These are phyloP conservation scores for Neopelma chrysocephalum DNA, from an alignment of 2,797 vertebrate species.

Conservation along the genomic window DNA sequence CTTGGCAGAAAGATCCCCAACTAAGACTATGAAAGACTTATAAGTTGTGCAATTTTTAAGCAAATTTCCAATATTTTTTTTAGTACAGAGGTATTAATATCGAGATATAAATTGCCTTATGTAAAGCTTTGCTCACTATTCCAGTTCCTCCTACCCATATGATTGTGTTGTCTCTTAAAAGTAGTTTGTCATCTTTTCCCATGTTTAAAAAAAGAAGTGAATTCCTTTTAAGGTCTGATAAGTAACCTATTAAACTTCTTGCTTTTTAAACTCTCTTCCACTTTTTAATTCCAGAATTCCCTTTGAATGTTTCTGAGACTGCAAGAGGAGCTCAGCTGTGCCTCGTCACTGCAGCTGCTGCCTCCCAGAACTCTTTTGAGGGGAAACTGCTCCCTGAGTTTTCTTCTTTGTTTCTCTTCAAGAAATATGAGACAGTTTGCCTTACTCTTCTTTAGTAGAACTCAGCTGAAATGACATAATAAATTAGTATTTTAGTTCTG, in stretches of 20 bases:
- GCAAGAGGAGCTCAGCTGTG: background rate
- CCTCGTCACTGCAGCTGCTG: background rate
- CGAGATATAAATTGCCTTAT: background rate
- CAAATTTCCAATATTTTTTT: background rate
- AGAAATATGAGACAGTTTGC: background rate
- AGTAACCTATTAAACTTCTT: background rate
- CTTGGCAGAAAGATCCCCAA: background rate
- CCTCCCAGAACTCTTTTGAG: background rate
- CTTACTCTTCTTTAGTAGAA: background rate
- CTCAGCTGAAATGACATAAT: background rate
- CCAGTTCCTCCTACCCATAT: accelerated
- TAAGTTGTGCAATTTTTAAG: background rate
- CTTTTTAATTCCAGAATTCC: background rate
- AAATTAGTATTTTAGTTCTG: background rate
- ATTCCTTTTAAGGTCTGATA: background rate
- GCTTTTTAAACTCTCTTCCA: background rate
- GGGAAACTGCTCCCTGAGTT: background rate
- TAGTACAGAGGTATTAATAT: too few relatives aligned
- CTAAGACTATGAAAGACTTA: background rate
- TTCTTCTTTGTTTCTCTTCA: background rate
- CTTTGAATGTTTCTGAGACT: background rate
- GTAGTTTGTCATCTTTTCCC: background rate
- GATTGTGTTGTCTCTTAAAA: background rate
- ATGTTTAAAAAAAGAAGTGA: background rate
- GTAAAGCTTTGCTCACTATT: background rate